These are phyloP conservation scores for Parelbella ahira DNA, from an alignment of 2,888 invertebrate genomes.

Conservation along the genomic window DNA sequence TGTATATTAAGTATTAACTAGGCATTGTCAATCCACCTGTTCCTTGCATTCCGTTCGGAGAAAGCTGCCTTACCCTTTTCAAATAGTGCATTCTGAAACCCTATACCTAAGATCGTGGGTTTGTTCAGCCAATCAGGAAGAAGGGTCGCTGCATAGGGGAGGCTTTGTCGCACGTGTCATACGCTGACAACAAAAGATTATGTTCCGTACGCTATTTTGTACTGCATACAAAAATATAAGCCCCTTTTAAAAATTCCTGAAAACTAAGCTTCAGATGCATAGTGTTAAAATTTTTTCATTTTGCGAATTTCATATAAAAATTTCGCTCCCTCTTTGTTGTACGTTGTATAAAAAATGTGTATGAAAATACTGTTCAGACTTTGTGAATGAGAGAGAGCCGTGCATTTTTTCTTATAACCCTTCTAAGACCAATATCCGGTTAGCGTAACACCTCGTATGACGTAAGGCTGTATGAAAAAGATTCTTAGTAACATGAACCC, in stretches of 20 bases:
- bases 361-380: too few relatives aligned
- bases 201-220: conserved; percentile 15
- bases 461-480: too few relatives aligned
- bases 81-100: conserved; percentile 46
- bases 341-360: too few relatives aligned
- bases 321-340: too few relatives aligned
- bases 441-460: too few relatives aligned
- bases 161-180: conserved; percentile 33
- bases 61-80: conserved; percentile 32
- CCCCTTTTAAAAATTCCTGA: neutral
- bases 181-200: conserved; percentile 20
- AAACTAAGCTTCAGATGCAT: neutral
- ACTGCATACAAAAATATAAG: conserved; percentile 1
- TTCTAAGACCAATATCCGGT: too few relatives aligned
- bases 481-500: too few relatives aligned
- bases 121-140: conserved; percentile 49
- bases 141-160: conserved; percentile 38
- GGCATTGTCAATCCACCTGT: conserved; percentile 16
- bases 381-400: too few relatives aligned
- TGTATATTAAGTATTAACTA: conserved; percentile 7
- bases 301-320: neutral
- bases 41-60: conserved; percentile 14
- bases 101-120: conserved; percentile 46
- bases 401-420: too few relatives aligned
- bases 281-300: neutral